These are phyloP conservation scores for Bhutanitis thaidina DNA, from an alignment of 2,888 invertebrate genomes.

Conservation along the genomic window DNA sequence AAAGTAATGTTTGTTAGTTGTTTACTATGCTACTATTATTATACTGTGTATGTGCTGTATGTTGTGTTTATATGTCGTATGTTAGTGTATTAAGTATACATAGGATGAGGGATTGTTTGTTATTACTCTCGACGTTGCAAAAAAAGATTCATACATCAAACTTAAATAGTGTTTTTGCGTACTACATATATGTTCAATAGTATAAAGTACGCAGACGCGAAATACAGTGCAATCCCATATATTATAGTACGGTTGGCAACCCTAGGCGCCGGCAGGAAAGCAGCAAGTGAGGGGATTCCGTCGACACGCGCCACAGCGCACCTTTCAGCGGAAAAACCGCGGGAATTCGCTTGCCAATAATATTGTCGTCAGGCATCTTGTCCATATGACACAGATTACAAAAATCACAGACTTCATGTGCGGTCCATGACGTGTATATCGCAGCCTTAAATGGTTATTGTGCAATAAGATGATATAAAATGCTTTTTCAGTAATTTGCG, in stretches of 20 bases:
- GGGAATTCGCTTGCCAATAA: not conserved
- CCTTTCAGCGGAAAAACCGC: conserved; percentile 23
- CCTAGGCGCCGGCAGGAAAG: conserved; percentile 21
- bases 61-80: too few relatives aligned
- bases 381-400: conserved; percentile 8
- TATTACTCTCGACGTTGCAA: not conserved
- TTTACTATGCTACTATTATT: too few relatives aligned
- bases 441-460: not conserved
- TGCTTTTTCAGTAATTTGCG: too few relatives aligned
- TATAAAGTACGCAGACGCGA: too few relatives aligned
- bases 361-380: not conserved
- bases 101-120: too few relatives aligned
- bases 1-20: too few relatives aligned
- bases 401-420: conserved; percentile 7
- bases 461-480: conserved; percentile 5
- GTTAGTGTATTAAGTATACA: too few relatives aligned
- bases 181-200: too few relatives aligned
- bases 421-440: conserved; percentile 1
- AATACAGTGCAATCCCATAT: too few relatives aligned
- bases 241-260: too few relatives aligned
- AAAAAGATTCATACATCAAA: not conserved
- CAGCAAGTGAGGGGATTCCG: conserved; percentile 22
- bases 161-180: not conserved
- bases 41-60: too few relatives aligned
- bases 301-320: not conserved